Evolutionary conservation across 1,140 invertebrate genomes (phyloP), one percentile per base, ranked within the genome.

Genomic region (Trissolcus basalis): DNA sequence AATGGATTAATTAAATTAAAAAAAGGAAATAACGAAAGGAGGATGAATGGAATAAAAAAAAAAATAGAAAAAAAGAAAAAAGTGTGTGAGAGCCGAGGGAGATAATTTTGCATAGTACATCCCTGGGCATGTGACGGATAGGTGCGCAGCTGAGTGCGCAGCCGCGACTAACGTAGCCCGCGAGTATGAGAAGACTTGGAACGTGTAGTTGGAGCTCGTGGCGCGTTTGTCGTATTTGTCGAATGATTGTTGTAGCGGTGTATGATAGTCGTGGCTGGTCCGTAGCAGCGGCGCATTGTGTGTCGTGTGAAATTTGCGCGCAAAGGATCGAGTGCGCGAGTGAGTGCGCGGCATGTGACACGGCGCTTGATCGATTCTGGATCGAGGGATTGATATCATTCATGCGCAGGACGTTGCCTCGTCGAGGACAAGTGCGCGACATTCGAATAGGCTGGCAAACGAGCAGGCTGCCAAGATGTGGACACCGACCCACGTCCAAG

Each of bases 401-500:
- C 9, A 39, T 39, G 36, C 36, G n/a, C n/a, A 11, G 36, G n/a
- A 39, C 9, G 36, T 39, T 39, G n/a, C 9, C 9, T 39, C n/a
- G 9, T 10, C 36, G 9, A n/a, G n/a, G n/a, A 39, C 36, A 39
- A 39, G 36, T 11, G 16, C 16, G 45, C 8, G 16, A 44, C 12
- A 7, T 44, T 27, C 19, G 19, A 27, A 27, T 6, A 27, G 6
- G 19, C 19, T 27, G 19, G 6, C 19, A 27, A 27, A 27, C 19
- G 19, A 6, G 19, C 19, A 27, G 2, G 36, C 33, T 35, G 5
- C 10, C 19, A 54, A 65, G 63, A 95, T 95, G 94, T 95, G 93
- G 93, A 94, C 93, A 86, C 94, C 94, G 75, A 95, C 94, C 65
- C 94, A 95, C 88, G 94, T 95, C 50, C 93, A 95, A 90, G 93